Conservation (phyloP, 37 sponge, comb jelly and placozoan species). For the Crambe crambe region DNA sequence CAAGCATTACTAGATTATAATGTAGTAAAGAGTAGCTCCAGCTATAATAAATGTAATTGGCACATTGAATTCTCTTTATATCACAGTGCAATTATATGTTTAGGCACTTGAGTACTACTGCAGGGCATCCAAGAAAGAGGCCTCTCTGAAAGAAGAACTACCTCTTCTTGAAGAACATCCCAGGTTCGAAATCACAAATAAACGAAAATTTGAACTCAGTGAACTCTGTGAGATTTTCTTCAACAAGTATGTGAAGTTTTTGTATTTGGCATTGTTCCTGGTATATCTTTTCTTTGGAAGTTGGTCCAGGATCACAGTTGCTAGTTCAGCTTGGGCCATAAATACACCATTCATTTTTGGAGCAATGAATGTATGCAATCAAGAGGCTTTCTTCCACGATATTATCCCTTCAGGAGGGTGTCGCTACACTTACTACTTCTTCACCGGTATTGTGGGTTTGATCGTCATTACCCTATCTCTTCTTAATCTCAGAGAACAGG, state of each 20-base stretch:
- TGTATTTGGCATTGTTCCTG: slow-evolving; percentile 65
- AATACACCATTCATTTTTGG: slow-evolving; percentile 77
- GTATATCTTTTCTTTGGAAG: slow-evolving; percentile 55
- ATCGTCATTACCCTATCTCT: slow-evolving; percentile 69
- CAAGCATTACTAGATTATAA: too few species aligned
- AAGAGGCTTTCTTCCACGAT: slow-evolving; percentile 55
- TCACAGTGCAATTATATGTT: neutral
- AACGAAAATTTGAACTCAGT: slow-evolving; percentile 74
- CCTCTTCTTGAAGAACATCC: slow-evolving; percentile 17
- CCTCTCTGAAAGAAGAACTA: neutral
- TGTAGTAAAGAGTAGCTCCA: too few species aligned
- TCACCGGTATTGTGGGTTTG: slow-evolving; percentile 66
- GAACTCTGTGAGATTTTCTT: slow-evolving; percentile 79
- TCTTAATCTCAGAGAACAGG: slow-evolving; percentile 83
- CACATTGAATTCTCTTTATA: too few species aligned
- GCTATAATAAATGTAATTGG: too few species aligned
- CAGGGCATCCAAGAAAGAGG: neutral
- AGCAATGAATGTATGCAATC: slow-evolving; percentile 33
- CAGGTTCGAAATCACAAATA: slow-evolving; percentile 37
- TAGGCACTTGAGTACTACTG: slow-evolving; percentile 7
- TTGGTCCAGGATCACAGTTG: slow-evolving; percentile 78
- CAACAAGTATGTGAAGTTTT: slow-evolving; percentile 45
- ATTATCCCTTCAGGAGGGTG: slow-evolving; percentile 58
- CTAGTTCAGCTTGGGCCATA: slow-evolving; percentile 85
- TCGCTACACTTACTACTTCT: slow-evolving; percentile 64